Base-by-base conservation (phyloP, 2,888 invertebrate genomes). In the Leptura quadrifasciata region DNA sequence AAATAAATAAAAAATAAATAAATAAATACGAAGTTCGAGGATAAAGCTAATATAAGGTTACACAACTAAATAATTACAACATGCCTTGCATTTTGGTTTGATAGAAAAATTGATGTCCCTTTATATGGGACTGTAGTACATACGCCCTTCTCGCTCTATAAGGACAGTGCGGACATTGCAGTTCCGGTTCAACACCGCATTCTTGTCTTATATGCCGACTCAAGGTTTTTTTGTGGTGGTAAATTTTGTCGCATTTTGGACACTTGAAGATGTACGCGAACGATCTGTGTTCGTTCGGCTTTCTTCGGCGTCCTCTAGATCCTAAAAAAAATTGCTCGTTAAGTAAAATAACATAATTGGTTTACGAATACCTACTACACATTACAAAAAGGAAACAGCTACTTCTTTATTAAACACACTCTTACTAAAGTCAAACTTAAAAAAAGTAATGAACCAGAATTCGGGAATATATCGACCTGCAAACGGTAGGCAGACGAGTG, bases 131-230 rank as follows among this genome's bases (percentile, higher is more conserved):
- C 57, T 87, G 90, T 85, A 91, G 88, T 76, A 90, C 90, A 83
- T 91, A 91, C n/a, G 89, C 89, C 10, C 91, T 88, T 79, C 88
- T 93, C 80, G 95, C 95, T 85, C 92, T 92, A 90, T 94, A 94
- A 83, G 92, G 89, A 90, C 95, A 95, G 89, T 93, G 92, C 57
- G 94, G 94, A 85, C 95, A 95, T 89, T 92, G 93, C 91, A 93
- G 94, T 90, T 92, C 93, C 84, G 92, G 95, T 87, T 92, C 94
- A 0, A 85, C 83, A 6, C 91, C 91, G 80, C 91, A 91, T 79
- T 91, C 91, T 75, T 91, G 89, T 54, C 88, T 86, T 73, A 90
- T 83, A 80, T 91, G 91, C 12, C 91, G 86, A 75, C 87, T 89
- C 0, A 91, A 83, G 4, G 91, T 91, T 82, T 91, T 91, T 82